Evolutionary conservation across 92 coral and sea anemone genomes (phyloP), one percentile per base, ranked within the genome.

Genomic region (Micromussa lordhowensis): DNA sequence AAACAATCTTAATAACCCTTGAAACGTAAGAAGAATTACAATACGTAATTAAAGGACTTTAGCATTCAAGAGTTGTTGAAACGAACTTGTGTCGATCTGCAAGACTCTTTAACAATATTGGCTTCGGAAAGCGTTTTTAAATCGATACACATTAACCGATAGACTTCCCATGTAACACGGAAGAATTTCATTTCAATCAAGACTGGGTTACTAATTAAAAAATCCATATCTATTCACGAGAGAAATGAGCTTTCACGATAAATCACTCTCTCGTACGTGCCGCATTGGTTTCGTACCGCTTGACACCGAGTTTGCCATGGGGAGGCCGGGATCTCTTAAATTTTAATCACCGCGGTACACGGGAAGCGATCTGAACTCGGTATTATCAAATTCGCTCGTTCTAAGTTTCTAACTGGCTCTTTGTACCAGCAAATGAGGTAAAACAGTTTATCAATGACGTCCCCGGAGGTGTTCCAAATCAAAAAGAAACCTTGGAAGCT

Each of bases 1-100:
- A 86, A 85, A 77, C 78, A 64, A 61, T 77, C 77, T 77, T 85
- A 85, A 85, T 85, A 77, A 85, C 75, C 75, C 28, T 22, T 59
- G 75, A 85, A 59, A 75, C 75, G 74, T 40, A 29, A n/a, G 75
- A 38, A 77, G 68, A 85, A 75, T 77, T 77, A 21, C 24, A 38
- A 76, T 18, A 61, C 30, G 29, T 30, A 75, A 44, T 75, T 34
- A 32, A 84, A 61, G 40, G 31, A 28, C 15, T 5, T 19, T 31
- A 24, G 11, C 5, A 85, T 32, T 14, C 54, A 54, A 53, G 59
- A 16, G 69, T 83, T 73, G 26, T 15, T 17, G 59, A 75, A 77
- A 17, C 34, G 71, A 66, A 66, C 32, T 66, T 26, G 71, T 10
- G 71, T 28, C 32, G 71, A 66, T 66, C 34, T 28, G 2, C 31